Conservation (phyloP, 2,113 vertebrate genomes). For the Thermophis baileyi region DNA sequence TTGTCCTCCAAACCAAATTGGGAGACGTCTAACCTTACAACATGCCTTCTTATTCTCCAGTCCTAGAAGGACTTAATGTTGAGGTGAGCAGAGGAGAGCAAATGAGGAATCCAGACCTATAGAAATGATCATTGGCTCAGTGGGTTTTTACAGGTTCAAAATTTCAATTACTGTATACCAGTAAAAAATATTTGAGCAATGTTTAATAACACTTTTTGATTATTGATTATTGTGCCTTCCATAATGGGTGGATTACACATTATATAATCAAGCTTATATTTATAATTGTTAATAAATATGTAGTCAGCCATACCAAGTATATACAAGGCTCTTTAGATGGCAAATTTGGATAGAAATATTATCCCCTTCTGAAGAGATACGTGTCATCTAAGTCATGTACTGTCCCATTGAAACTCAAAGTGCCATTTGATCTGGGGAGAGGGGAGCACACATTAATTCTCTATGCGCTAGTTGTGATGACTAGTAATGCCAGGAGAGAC, state of each 20-base stretch:
- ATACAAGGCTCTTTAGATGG: not conserved
- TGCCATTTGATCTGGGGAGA: constrained; percentile 37
- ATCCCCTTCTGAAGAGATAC: not conserved
- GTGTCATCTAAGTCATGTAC: not conserved
- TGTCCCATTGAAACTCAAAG: constrained; percentile 39
- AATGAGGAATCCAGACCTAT: not conserved
- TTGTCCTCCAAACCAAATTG: not conserved
- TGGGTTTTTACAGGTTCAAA: not conserved
- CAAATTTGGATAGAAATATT: not conserved
- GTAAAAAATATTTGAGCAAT: not conserved
- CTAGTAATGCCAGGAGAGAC: constrained; percentile 1
- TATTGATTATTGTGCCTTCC: not conserved
- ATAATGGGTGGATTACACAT: not conserved
- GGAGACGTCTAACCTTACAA: not conserved
- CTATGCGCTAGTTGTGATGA: not conserved
- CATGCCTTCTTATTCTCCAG: not conserved
- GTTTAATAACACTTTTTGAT: not conserved
- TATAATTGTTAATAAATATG: not conserved
- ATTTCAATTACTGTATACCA: not conserved
- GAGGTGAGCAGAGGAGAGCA: not conserved
- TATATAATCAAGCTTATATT: not conserved
- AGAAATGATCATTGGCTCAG: not conserved
- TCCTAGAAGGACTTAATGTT: not conserved
- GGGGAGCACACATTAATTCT: not conserved
- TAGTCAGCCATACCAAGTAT: not conserved